These are phyloP conservation scores for Drosophila pseudotalamancana DNA, from an alignment of 2,888 invertebrate genomes.

Conservation along the genomic window DNA sequence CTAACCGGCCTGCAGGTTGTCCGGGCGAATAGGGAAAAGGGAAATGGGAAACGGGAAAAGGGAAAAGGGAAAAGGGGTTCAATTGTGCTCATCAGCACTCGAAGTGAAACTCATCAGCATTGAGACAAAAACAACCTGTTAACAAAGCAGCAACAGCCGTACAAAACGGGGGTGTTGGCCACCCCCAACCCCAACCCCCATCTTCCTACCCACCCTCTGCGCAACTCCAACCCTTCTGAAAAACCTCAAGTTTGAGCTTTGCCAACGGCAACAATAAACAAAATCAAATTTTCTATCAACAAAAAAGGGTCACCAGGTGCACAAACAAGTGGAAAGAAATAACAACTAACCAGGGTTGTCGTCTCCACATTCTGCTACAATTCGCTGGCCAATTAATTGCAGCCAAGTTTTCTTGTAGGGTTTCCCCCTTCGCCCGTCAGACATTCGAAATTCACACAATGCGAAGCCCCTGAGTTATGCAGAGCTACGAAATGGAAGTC, in stretches of 20 bases:
- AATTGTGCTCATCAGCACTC: constrained; percentile 40
- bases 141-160: constrained; percentile 28
- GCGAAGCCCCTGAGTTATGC: not conserved
- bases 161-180: not conserved
- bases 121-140: constrained; percentile 52
- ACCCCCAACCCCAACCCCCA: not conserved
- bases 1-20: too few relatives aligned
- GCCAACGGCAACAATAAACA: constrained; percentile 56
- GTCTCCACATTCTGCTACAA: not conserved
- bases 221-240: not conserved
- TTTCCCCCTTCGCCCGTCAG: constrained; percentile 15
- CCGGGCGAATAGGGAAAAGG: too few relatives aligned
- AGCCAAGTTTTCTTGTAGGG: constrained; percentile 31
- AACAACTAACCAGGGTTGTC: constrained; percentile 4
- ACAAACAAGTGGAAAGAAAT: constrained; percentile 46
- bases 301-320: constrained; percentile 66
- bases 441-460: constrained; percentile 3
- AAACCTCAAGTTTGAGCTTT: constrained; percentile 30
- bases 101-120: constrained; percentile 8
- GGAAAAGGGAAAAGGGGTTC: too few relatives aligned
- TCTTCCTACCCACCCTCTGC: not conserved
- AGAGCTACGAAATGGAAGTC: constrained; percentile 2
- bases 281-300: constrained; percentile 71
- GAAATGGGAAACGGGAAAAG: too few relatives aligned
- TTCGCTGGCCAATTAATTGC: constrained; percentile 49